phyloP scores from a whole-genome alignment of 23 tunicate genomes.

The Trididemnum nubilum region DNA sequence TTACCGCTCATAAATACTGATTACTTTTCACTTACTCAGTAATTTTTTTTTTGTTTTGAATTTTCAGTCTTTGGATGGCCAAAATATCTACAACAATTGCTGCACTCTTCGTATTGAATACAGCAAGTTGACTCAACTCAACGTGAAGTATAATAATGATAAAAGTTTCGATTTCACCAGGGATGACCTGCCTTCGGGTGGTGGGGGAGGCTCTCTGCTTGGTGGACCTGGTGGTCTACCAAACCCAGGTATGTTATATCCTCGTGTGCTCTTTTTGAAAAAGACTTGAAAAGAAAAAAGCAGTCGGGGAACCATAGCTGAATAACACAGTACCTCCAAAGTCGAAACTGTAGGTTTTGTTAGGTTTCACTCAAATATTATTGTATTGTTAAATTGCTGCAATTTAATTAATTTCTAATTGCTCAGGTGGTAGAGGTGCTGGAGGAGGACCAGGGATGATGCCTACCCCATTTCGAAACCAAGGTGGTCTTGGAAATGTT shows the following conservation, averaged over 20 bases:
- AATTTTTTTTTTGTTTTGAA: no score
- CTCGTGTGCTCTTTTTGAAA: no score
- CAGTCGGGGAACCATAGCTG: no score
- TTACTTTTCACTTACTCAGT: no score
- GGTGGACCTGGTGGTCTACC: slow-evolving; percentile 7
- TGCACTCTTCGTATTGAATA: slow-evolving; percentile 91
- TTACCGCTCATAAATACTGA: no score
- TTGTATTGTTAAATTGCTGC: no score
- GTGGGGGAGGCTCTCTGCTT: slow-evolving; percentile 7
- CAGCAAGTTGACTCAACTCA: slow-evolving; percentile 80
- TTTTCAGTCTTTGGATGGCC: slow-evolving; percentile 92
- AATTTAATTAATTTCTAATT: no score
- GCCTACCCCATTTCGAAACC: slow-evolving; percentile 43
- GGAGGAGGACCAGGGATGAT: slow-evolving; percentile 27
- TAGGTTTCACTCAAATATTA: no score
- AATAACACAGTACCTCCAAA: no score
- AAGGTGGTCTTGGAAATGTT: slow-evolving; percentile 32
- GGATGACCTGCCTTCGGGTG: slow-evolving; percentile 84
- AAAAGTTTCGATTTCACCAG: slow-evolving; percentile 92
- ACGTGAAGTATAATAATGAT: slow-evolving; percentile 95
- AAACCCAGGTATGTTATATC: background rate
- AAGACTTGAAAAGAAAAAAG: no score
- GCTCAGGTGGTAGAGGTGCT: no score
- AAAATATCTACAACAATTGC: slow-evolving; percentile 91
- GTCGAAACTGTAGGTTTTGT: no score